A percentile compares a stretch with the other conserved stretches of the same genome.
phyloP scores from a whole-genome alignment of 1,140 invertebrate genomes.

The Portunus trituberculatus region DNA sequence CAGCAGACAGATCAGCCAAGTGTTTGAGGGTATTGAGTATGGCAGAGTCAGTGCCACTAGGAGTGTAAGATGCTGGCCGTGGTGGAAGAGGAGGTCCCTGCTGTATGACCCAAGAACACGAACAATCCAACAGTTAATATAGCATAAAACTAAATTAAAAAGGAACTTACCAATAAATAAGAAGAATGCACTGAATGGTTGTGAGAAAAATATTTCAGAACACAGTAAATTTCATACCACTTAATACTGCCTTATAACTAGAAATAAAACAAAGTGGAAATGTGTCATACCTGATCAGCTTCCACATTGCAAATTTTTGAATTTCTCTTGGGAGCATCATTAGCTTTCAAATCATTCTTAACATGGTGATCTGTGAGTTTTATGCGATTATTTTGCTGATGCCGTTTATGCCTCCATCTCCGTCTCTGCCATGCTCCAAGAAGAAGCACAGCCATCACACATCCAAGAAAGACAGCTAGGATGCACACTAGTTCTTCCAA shows the following conservation, averaged over 20 bases:
- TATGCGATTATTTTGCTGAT: constrained; percentile 76
- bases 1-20: constrained; percentile 69
- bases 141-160: constrained; percentile 46
- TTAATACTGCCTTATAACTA: background rate
- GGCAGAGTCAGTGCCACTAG: constrained; percentile 67
- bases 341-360: constrained; percentile 77
- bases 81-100: constrained; percentile 74
- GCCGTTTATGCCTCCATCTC: constrained; percentile 72
- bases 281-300: constrained; percentile 76
- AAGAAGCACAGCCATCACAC: constrained; percentile 73
- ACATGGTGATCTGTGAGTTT: constrained; percentile 75
- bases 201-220: constrained; percentile 13
- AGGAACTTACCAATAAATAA: constrained; percentile 17
- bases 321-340: constrained; percentile 74
- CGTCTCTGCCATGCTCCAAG: constrained; percentile 74
- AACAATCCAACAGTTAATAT: constrained; percentile 49
- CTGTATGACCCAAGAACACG: constrained; percentile 46
- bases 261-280: constrained; percentile 31
- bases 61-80: constrained; percentile 66
- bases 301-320: constrained; percentile 78
- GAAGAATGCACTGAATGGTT: constrained; percentile 16
- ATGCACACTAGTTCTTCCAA: constrained; percentile 75
- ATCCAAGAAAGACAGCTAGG: constrained; percentile 72
- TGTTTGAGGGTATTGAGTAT: constrained; percentile 75
- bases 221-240: background rate